Percentiles rank a stretch among this genome's conserved stretches.
Conservation (phyloP, 2,113 vertebrate genomes). For the Nematolebias whitei region DNA sequence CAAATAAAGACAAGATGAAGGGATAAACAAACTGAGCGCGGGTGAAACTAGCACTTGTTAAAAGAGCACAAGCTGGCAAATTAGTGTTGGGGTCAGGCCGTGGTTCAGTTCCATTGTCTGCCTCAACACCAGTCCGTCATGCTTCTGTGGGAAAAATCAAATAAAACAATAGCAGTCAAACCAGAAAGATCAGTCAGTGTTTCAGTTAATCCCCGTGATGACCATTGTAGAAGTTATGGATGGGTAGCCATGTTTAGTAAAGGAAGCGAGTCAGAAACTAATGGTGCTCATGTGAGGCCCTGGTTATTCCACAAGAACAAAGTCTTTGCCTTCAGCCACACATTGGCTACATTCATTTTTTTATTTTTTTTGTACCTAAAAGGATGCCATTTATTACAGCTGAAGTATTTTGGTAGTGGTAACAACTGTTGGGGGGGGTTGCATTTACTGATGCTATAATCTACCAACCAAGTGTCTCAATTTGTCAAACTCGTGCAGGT, state of each 20-base stretch:
- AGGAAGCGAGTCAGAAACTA: constrained; percentile 65
- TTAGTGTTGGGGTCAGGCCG: constrained; percentile 75
- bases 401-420: constrained; percentile 9
- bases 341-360: constrained; percentile 5
- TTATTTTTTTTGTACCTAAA: neutral
- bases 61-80: constrained; percentile 69
- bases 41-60: constrained; percentile 57
- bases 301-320: constrained; percentile 25
- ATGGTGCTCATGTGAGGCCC: constrained; percentile 35
- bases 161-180: constrained; percentile 74
- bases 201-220: constrained; percentile 74
- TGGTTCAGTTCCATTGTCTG: constrained; percentile 65
- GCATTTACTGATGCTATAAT: neutral
- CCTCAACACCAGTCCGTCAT: constrained; percentile 63
- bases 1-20: constrained; percentile 56
- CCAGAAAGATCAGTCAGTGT: constrained; percentile 67
- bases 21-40: constrained; percentile 68
- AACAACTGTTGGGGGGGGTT: neutral
- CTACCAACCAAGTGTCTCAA: neutral
- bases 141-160: constrained; percentile 75
- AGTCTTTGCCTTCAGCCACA: neutral
- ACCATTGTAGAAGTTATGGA: constrained; percentile 66
- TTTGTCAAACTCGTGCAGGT: neutral
- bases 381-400: constrained; percentile 1
- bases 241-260: constrained; percentile 73